These are phyloP conservation scores for Halisarca cf. caerulea DNA, from an alignment of 37 sponge, comb jelly and placozoan species.

Conservation along the genomic window DNA sequence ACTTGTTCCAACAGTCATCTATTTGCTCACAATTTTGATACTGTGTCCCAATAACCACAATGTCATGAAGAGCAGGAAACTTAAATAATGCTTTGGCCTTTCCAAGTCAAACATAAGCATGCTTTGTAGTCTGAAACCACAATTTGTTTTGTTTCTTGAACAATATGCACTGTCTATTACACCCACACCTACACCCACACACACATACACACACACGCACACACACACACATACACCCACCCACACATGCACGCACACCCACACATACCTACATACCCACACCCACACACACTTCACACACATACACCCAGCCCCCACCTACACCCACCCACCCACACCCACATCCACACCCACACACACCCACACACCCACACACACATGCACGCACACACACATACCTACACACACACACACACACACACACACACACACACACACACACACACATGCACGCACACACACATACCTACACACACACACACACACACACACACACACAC, in stretches of 20 bases:
- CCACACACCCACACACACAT: slow-evolving; percentile 40
- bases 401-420: slow-evolving; percentile 32
- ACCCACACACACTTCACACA: slow-evolving; percentile 1
- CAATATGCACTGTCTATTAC: too few relatives aligned
- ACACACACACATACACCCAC: too few relatives aligned
- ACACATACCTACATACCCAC: background rate
- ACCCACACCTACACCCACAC: background rate
- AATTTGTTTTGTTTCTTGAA: too few relatives aligned
- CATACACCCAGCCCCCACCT: background rate
- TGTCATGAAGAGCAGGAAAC: too few relatives aligned
- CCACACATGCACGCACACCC: background rate
- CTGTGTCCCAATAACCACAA: too few relatives aligned
- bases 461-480: slow-evolving; percentile 25
- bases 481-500: slow-evolving; percentile 32
- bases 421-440: slow-evolving; percentile 30
- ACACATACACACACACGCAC: background rate
- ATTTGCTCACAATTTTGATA: too few relatives aligned
- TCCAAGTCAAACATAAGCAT: too few relatives aligned
- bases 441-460: slow-evolving; percentile 25
- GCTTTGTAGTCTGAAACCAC: too few relatives aligned
- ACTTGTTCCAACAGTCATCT: too few relatives aligned
- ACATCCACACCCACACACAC: slow-evolving; percentile 30
- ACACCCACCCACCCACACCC: slow-evolving; percentile 16
- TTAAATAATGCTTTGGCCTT: too few relatives aligned
- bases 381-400: slow-evolving; percentile 26